phyloP scores from a whole-genome alignment of 1,140 invertebrate genomes.

The Drosophila funebris region DNA sequence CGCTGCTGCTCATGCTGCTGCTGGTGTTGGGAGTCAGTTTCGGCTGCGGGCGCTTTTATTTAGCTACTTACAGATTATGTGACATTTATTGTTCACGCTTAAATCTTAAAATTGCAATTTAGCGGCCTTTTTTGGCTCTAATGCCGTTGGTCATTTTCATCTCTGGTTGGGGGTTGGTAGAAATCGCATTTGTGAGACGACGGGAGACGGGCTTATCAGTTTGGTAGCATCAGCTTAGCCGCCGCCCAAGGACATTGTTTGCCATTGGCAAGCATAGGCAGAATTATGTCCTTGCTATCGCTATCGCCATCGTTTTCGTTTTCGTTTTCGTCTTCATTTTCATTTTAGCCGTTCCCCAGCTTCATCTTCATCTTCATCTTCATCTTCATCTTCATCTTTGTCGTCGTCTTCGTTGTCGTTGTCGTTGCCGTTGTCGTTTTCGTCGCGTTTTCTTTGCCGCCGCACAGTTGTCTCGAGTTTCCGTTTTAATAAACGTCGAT shows the following conservation, averaged over 20 bases:
- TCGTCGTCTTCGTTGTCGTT: neutral
- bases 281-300: conserved; percentile 58
- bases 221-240: conserved; percentile 13
- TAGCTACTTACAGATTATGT: conserved; percentile 82
- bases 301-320: too few relatives aligned
- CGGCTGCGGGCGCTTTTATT: conserved; percentile 62
- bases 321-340: neutral
- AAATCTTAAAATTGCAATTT: conserved; percentile 81
- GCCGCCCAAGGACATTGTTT: conserved; percentile 65
- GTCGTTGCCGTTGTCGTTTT: conserved; percentile 28
- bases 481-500: conserved; percentile 82
- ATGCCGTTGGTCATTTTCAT: conserved; percentile 42
- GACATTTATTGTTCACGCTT: conserved; percentile 82
- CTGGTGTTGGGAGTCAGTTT: neutral
- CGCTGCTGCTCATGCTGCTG: neutral
- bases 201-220: conserved; percentile 26
- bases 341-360: neutral
- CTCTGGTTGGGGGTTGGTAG: neutral
- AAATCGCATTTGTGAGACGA: neutral
- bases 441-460: conserved; percentile 43
- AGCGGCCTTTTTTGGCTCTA: conserved; percentile 47
- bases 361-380: neutral
- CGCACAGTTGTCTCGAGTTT: conserved; percentile 80
- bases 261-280: conserved; percentile 24
- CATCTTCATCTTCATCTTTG: neutral